Evolutionary conservation across 2,888 invertebrate genomes (phyloP).

Genomic region (Temnothorax ravouxi): DNA sequence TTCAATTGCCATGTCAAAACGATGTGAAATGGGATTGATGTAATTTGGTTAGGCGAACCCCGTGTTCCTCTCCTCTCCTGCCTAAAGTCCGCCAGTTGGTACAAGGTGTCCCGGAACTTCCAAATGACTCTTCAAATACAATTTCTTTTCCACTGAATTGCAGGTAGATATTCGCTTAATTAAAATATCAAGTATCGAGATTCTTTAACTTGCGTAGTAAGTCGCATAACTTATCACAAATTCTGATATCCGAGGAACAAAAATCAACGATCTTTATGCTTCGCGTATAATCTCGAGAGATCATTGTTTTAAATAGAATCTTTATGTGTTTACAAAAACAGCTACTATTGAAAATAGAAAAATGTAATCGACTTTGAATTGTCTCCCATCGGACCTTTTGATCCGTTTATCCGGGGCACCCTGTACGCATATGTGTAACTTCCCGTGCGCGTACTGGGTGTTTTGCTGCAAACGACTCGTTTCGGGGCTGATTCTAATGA

Average conservation of each 20-base stretch:
- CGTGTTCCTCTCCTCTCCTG: conserved; percentile 58
- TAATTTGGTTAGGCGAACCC: conserved; percentile 84
- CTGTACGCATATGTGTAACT: conserved; percentile 12
- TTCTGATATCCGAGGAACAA: neutral
- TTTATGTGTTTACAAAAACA: neutral
- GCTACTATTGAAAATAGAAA: neutral
- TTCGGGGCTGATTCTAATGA: conserved; percentile 85
- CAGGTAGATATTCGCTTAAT: neutral
- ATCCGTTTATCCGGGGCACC: conserved; percentile 40
- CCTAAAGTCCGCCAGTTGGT: conserved; percentile 75
- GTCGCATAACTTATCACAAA: neutral
- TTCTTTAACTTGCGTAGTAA: neutral
- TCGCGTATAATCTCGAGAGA: neutral
- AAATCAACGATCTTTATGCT: neutral
- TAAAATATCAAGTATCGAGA: neutral
- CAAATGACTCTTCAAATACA: neutral
- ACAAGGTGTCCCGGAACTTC: conserved; percentile 56
- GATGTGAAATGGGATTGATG: conserved; percentile 86
- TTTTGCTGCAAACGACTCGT: conserved; percentile 80
- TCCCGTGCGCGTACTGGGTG: conserved; percentile 75
- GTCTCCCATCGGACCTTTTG: conserved; percentile 28
- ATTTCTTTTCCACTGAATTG: neutral
- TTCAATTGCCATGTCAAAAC: conserved; percentile 86
- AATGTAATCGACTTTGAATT: neutral
- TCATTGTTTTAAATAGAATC: neutral